Conservation (phyloP, 2,797 vertebrate species). For the Benthosema pterotum region DNA sequence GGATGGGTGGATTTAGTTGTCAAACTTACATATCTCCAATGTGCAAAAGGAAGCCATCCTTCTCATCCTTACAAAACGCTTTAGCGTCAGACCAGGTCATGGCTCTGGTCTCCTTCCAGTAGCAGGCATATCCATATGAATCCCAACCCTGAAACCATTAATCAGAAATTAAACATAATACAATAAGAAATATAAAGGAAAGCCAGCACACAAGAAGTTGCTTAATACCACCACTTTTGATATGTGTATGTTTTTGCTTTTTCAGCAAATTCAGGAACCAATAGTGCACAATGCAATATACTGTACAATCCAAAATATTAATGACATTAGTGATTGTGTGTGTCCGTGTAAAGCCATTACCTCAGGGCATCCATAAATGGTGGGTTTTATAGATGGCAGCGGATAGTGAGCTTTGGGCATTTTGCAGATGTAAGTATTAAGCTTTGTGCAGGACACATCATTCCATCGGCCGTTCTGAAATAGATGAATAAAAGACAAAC, state of each 20-base stretch:
- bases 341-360: constrained; percentile 42
- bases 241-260: too few relatives aligned
- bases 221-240: too few relatives aligned
- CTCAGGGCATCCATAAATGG: constrained; percentile 77
- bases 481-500: not conserved
- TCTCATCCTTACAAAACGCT: constrained; percentile 64
- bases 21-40: constrained; percentile 78
- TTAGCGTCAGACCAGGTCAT: constrained; percentile 76
- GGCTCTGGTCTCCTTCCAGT: constrained; percentile 77
- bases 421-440: constrained; percentile 82
- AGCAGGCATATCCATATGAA: constrained; percentile 79
- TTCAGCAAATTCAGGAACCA: too few relatives aligned
- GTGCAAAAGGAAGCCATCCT: constrained; percentile 71
- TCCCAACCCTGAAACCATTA: constrained; percentile 76
- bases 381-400: constrained; percentile 75
- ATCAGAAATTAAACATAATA: too few relatives aligned
- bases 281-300: not conserved
- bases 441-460: constrained; percentile 76
- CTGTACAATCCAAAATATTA: not conserved
- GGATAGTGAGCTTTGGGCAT: constrained; percentile 79
- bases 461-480: constrained; percentile 81
- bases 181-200: too few relatives aligned
- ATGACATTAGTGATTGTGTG: too few relatives aligned
- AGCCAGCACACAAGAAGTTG: too few relatives aligned
- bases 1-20: not conserved